Conservation (phyloP, 2,113 vertebrate species). For the Nannobrachium achirus region DNA sequence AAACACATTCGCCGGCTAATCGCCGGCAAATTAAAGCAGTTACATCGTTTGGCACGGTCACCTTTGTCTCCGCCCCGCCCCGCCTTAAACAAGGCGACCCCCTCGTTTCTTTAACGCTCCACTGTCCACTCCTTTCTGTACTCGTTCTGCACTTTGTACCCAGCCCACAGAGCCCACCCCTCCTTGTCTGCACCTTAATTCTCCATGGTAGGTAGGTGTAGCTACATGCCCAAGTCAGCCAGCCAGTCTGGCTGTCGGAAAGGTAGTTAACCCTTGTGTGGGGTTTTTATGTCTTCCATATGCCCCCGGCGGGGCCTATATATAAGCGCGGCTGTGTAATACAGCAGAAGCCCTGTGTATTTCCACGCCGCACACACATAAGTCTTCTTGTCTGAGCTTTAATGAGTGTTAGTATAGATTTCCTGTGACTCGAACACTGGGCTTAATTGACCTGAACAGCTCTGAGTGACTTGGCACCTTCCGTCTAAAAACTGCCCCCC, state of each 20-base stretch:
- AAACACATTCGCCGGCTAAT: constrained; percentile 77
- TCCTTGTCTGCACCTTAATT: constrained; percentile 58
- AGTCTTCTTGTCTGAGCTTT: constrained; percentile 72
- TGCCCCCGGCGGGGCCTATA: constrained; percentile 57
- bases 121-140: constrained; percentile 26
- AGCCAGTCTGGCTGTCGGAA: constrained; percentile 46
- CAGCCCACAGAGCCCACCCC: constrained; percentile 4
- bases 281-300: constrained; percentile 74
- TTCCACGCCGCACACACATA: constrained; percentile 71
- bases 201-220: constrained; percentile 57
- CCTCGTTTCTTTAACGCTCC: constrained; percentile 10
- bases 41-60: constrained; percentile 61
- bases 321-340: constrained; percentile 51
- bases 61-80: constrained; percentile 44
- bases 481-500: constrained; percentile 58
- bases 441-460: constrained; percentile 85
- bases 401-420: constrained; percentile 83
- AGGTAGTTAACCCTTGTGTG: constrained; percentile 59
- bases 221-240: constrained; percentile 40
- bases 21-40: constrained; percentile 73
- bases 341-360: constrained; percentile 64
- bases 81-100: constrained; percentile 30
- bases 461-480: constrained; percentile 80
- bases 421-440: constrained; percentile 78
- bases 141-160: constrained; percentile 24